These are phyloP conservation scores for Marasmarcha lunaedactyla DNA, from an alignment of 2,888 invertebrate species.

Conservation along the genomic window DNA sequence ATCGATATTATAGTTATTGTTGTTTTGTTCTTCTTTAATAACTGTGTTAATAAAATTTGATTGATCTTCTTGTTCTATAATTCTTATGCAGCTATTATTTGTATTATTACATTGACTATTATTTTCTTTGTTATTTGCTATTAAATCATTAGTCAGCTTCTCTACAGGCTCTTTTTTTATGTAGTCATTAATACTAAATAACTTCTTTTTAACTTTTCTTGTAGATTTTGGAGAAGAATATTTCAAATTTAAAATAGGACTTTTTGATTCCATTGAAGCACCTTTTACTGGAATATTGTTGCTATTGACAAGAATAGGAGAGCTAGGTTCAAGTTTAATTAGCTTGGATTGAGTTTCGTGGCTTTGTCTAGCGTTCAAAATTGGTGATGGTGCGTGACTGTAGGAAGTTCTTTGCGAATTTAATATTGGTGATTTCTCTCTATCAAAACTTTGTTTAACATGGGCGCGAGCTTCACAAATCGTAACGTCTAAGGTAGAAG, in stretches of 20 bases:
- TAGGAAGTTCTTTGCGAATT: slow-evolving; percentile 10
- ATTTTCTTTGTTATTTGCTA: background rate
- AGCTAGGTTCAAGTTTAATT: slow-evolving; percentile 11
- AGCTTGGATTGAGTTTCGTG: too few species aligned
- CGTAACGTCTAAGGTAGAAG: slow-evolving; percentile 38
- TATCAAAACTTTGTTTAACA: background rate
- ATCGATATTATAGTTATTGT: background rate
- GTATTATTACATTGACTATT: background rate
- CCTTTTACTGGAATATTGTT: background rate
- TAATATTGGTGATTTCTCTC: slow-evolving; percentile 25
- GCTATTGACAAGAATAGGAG: slow-evolving; percentile 25
- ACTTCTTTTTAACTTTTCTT: slow-evolving; percentile 30
- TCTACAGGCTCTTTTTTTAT: background rate
- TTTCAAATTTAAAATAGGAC: slow-evolving; percentile 36
- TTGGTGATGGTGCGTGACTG: slow-evolving; percentile 20
- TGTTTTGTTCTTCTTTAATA: background rate
- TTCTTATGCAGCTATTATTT: background rate
- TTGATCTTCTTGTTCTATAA: background rate
- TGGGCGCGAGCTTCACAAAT: slow-evolving; percentile 21
- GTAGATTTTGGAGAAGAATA: slow-evolving; percentile 21
- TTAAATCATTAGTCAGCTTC: background rate
- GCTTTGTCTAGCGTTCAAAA: slow-evolving; percentile 16
- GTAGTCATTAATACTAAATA: slow-evolving; percentile 20
- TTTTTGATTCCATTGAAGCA: slow-evolving; percentile 18
- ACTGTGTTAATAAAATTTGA: background rate